These are phyloP conservation scores for fruit fly (Drosophila melanogaster) DNA, from an alignment of 1,140 invertebrate genomes.

Conservation along the genomic window Release_6_plus_ISO1_MT NT_033779.5:5240001-5240500, in stretches of 20 bases:
- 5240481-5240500: constrained; percentile 62
- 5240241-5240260: constrained; percentile 46
- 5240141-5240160: constrained; percentile 35
- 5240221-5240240: constrained; percentile 45
- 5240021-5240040: constrained; percentile 42
- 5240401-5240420: constrained; percentile 24
- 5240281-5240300: constrained; percentile 24
- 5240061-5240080: constrained; percentile 38
- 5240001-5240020: background rate
- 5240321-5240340: constrained; percentile 50
- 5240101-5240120: constrained; percentile 59
- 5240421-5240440: constrained; percentile 51
- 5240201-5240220: constrained; percentile 48
- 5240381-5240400: constrained; percentile 33
- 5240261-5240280: constrained; percentile 32
- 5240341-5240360: constrained; percentile 62
- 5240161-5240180: constrained; percentile 62
- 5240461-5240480: constrained; percentile 74
- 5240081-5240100: constrained; percentile 62
- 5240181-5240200: constrained; percentile 57
- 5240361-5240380: constrained; percentile 51
- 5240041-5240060: constrained; percentile 41
- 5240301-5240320: constrained; percentile 20
- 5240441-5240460: constrained; percentile 73
- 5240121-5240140: constrained; percentile 74